A percentile compares a stretch with the other conserved stretches of the same genome.
Conservation (phyloP, 1,140 invertebrate species). For the Saccostrea glomerata region DNA sequence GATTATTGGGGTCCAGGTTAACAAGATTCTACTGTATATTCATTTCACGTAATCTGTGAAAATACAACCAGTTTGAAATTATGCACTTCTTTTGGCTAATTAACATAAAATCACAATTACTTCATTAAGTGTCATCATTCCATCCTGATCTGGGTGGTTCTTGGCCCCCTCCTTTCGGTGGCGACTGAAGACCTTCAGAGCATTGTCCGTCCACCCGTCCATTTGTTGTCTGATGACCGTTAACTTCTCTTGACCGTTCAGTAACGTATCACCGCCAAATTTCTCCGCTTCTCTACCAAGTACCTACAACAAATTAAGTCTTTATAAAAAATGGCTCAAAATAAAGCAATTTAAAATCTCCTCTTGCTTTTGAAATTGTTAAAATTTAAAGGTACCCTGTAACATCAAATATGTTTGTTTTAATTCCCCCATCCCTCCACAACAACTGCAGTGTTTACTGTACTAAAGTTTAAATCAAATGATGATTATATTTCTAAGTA, state of each 20-base stretch:
- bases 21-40: no score
- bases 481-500: no score
- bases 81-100: no score
- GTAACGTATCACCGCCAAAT: slow-evolving; percentile 75
- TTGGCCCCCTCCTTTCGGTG: slow-evolving; percentile 68
- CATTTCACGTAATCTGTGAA: no score
- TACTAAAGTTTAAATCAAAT: no score
- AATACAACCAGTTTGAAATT: no score
- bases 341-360: background rate
- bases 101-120: slow-evolving; percentile 48
- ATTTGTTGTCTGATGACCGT: slow-evolving; percentile 71
- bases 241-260: slow-evolving; percentile 73
- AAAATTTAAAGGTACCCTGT: background rate
- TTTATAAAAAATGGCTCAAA: background rate
- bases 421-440: no score
- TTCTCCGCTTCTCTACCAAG: slow-evolving; percentile 71
- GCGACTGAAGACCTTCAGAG: slow-evolving; percentile 73
- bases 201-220: slow-evolving; percentile 76
- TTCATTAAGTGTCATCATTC: slow-evolving; percentile 74
- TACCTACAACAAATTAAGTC: slow-evolving; percentile 58
- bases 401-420: background rate
- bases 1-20: no score
- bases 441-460: no score
- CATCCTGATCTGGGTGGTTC: slow-evolving; percentile 69
- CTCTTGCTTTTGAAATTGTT: background rate